phyloP scores from a whole-genome alignment of 1,140 invertebrate genomes.

The Musca domestica region DNA sequence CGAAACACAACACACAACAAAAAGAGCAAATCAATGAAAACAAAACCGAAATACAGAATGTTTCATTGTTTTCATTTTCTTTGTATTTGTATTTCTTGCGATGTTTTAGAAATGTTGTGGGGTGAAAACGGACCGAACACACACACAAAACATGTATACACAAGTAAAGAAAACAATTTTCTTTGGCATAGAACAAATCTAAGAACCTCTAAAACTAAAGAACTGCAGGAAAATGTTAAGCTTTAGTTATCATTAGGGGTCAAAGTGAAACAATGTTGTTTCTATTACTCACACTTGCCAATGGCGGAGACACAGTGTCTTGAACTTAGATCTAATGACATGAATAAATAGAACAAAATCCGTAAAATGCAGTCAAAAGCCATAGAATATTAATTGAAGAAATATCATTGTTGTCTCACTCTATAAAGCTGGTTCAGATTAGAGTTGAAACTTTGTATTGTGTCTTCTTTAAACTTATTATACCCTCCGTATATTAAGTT shows the following conservation, averaged over 20 bases:
- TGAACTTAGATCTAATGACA: too few species aligned
- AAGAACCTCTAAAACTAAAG: conserved; percentile 27
- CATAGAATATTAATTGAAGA: too few species aligned
- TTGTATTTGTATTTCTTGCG: too few species aligned
- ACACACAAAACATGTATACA: not conserved
- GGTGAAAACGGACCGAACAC: not conserved
- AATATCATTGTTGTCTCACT: too few species aligned
- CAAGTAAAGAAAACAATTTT: conserved; percentile 16
- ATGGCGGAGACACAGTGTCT: conserved; percentile 35
- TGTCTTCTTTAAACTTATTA: too few species aligned
- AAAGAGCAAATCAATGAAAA: conserved; percentile 30
- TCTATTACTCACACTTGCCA: not conserved
- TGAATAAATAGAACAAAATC: too few species aligned
- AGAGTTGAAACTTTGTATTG: too few species aligned
- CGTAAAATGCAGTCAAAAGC: too few species aligned
- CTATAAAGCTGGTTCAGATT: too few species aligned
- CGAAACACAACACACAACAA: conserved; percentile 24
- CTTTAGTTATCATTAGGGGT: conserved; percentile 25
- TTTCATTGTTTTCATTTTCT: too few species aligned
- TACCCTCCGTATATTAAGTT: too few species aligned
- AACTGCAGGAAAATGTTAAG: conserved; percentile 14
- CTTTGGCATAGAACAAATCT: conserved; percentile 36
- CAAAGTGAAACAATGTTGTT: conserved; percentile 5
- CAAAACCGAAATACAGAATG: conserved; percentile 36
- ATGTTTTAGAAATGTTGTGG: too few species aligned